Base-by-base conservation (phyloP, 92 coral and sea anemone genomes). In the Parazoanthus darwini region DNA sequence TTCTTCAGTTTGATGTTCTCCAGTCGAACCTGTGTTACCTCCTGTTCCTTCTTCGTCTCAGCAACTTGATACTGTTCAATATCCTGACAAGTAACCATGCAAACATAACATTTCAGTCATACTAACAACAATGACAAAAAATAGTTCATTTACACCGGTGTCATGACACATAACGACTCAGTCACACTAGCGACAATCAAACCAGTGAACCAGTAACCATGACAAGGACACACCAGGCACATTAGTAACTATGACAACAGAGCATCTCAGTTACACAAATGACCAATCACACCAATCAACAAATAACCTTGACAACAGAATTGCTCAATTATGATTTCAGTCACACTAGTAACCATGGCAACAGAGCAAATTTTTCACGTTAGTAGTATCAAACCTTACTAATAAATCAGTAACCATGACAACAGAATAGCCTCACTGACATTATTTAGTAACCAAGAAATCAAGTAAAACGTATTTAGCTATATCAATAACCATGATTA, bases 1-100 rank as follows among this genome's bases (percentile, higher is more conserved):
- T 97, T 97, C 86, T 96, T 96, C 18, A 97, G 92, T 81, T 97
- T 97, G 82, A 97, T 97, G 78, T 97, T 97, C 38, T 97, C 99
- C 79, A 97, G 90, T 23, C 99, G 97, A 86, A 97, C 99, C 95
- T 91, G 95, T 78, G 92, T 97, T 48, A 97, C 99, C 85, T 97
- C 99, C 59, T 96, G 94, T 76, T 97, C 99, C 81, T 97, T 97
- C 82, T 97, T 97, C 80, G 88, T 88, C 86, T 97, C 99, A 0
- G 75, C 82, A 82, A 86, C 68, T 83, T 97, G 97, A 77, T 95
- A 97, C 84, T 92, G 99, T 85, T 97, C 99, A 91, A 97, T 91
- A 77, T 97, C 99, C 96, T 95, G 33, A 18, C 39, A 78, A 15
- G 35, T 46, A 25, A 18, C 11, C 37, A 68, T 42, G 65, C 37